A percentile compares a stretch with the other conserved stretches of the same genome.
Evolutionary conservation across 2,113 vertebrate species (phyloP).

Genomic region (Spheniscus mendiculus): DNA sequence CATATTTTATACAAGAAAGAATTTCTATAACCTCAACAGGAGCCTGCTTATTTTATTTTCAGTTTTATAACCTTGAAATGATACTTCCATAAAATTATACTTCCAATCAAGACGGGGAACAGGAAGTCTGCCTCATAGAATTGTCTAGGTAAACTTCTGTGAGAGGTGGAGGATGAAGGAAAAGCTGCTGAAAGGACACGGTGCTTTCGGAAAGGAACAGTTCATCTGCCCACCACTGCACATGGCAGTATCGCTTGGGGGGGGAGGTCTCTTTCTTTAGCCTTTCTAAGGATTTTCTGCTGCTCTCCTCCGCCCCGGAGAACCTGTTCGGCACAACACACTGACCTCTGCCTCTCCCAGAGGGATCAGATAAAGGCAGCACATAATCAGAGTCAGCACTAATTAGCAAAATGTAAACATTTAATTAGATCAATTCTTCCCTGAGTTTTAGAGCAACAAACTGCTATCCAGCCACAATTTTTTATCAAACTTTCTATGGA

Average conservation of each 20-base stretch:
- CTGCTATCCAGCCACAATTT: background rate
- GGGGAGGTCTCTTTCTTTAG: background rate
- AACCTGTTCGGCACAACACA: background rate
- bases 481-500: background rate
- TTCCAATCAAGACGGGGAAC: background rate
- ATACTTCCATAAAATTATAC: slow-evolving; percentile 3
- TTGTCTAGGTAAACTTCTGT: background rate
- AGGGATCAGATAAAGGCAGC: background rate
- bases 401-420: slow-evolving; percentile 60
- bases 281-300: background rate
- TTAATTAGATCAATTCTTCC: slow-evolving; percentile 13
- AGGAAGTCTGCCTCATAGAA: background rate
- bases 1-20: background rate
- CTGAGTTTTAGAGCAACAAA: background rate
- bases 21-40: background rate
- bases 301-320: background rate
- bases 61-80: slow-evolving; percentile 7
- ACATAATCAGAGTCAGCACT: slow-evolving; percentile 16
- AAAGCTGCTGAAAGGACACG: background rate
- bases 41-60: slow-evolving; percentile 20
- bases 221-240: background rate
- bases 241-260: rapidly evolving
- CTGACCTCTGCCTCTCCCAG: slow-evolving; percentile 36
- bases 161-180: background rate
- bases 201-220: background rate